Percentiles rank a stretch among this genome's conserved stretches.
Evolutionary conservation across 1,140 invertebrate genomes (phyloP).

Genomic region (Aphelenchoides fujianensis): DNA sequence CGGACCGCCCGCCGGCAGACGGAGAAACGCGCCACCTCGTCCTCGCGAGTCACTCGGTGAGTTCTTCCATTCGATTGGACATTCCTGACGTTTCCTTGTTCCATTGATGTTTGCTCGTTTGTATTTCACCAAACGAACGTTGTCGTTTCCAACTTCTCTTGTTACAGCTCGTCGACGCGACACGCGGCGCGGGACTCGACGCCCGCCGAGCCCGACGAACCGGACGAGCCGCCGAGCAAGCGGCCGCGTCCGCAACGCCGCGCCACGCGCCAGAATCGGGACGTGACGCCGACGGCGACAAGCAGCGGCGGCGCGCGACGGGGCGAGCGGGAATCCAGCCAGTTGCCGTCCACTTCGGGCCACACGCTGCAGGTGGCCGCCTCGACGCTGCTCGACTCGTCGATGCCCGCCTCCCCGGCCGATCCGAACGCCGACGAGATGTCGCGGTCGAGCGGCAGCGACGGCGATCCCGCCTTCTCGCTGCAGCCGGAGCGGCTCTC

Average conservation of each 20-base stretch:
- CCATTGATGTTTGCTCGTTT: too few relatives aligned
- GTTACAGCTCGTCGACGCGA: not conserved
- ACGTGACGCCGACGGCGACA: too few relatives aligned
- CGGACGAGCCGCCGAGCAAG: not conserved
- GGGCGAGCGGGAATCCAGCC: not conserved
- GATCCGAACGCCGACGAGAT: not conserved
- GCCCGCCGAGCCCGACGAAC: not conserved
- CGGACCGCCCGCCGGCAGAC: not conserved
- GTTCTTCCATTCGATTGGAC: too few relatives aligned
- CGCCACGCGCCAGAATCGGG: not conserved
- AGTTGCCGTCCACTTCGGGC: not conserved
- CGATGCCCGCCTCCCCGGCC: not conserved
- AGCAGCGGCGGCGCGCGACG: too few relatives aligned
- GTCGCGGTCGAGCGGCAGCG: not conserved
- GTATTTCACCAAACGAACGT: not conserved
- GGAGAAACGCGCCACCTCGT: not conserved
- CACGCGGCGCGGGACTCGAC: not conserved
- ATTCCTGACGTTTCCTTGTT: too few relatives aligned
- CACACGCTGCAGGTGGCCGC: too few relatives aligned
- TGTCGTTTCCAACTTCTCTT: not conserved
- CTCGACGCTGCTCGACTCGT: not conserved
- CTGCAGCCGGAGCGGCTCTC: conserved; percentile 16
- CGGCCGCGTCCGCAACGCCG: not conserved
- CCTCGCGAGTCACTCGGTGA: not conserved
- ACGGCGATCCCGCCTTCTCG: not conserved